Base-by-base conservation (phyloP, 1,140 invertebrate genomes). In the Arion vulgaris region DNA sequence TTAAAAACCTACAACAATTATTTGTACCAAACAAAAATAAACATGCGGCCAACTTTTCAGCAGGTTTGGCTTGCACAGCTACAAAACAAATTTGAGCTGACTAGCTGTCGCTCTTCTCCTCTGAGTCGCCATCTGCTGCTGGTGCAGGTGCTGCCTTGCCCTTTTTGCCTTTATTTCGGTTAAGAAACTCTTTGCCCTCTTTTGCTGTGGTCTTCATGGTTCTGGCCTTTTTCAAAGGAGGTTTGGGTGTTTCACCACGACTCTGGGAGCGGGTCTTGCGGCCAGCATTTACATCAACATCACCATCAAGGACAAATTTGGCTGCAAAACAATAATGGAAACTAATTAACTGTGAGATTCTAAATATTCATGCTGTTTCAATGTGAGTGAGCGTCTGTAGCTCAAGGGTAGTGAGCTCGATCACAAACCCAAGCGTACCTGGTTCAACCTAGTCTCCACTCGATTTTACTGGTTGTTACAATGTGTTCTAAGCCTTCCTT, bases 191-290 rank as follows among this genome's bases (percentile, higher is more conserved):
- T 75, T 87, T 89, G 5, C 85, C 85, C 57, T 87, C 88, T 73
- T 87, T 86, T 17, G 87, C 87, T 1, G 87, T 86, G 41, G 85
- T 85, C 74, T 88, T 85, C 84, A 87, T 87, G 36, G 88, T 87
- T 45, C 86, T 85, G 15, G 83, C 86, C 51, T 87, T 84, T 78
- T 89, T 89, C 15, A 87, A 80, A 0, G 85, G 34, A 1, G 88
- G 85, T 81, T 87, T 89, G 68, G 78, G 81, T 11, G 83, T 53
- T 77, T 86, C 68, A 17, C 77, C 69, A 81, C 83, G 83, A 36
- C 84, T 79, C 66, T 86, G 85, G n/a, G 88, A 89, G 51, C 88
- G 62, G 17, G 87, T 88, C 41, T 81, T 81, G 45, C 88, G 84
- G 19, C 88, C 88, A 71, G 85, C 85, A 28, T 81, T 85, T 4